Conservation (phyloP, 2,888 invertebrate species). For the Allygus modestus region DNA sequence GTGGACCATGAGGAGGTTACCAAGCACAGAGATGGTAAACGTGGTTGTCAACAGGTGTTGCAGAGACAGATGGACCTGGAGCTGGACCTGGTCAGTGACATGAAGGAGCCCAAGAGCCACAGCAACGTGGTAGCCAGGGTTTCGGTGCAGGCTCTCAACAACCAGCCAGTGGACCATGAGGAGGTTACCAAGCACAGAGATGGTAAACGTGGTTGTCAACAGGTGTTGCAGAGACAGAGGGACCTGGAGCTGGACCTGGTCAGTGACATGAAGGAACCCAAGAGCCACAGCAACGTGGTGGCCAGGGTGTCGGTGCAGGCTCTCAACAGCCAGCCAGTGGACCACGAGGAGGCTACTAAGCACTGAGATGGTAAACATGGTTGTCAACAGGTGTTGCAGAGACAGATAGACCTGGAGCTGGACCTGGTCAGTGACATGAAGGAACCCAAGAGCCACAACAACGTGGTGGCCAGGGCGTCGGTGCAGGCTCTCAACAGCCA, state of each 20-base stretch:
- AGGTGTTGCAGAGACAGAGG: conserved; percentile 95
- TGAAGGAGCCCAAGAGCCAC: conserved; percentile 78
- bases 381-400: conserved; percentile 87
- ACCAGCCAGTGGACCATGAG: conserved; percentile 95
- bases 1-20: conserved; percentile 93
- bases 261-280: conserved; percentile 81
- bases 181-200: conserved; percentile 86
- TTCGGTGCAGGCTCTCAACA: conserved; percentile 90
- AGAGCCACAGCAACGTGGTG: conserved; percentile 79
- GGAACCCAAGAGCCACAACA: conserved; percentile 77
- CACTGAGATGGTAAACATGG: conserved; percentile 77
- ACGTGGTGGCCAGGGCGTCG: conserved; percentile 87
- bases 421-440: conserved; percentile 86
- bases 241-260: conserved; percentile 94
- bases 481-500: conserved; percentile 94
- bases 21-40: conserved; percentile 81
- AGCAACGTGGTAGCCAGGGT: conserved; percentile 86
- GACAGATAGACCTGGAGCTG: conserved; percentile 95
- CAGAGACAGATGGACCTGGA: conserved; percentile 97
- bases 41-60: conserved; percentile 82
- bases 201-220: conserved; percentile 76
- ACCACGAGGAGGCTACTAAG: conserved; percentile 88
- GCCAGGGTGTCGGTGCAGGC: conserved; percentile 92
- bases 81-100: conserved; percentile 88
- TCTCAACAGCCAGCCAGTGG: conserved; percentile 95